A percentile compares a stretch with the other conserved stretches of the same genome.
phyloP scores from a whole-genome alignment of 2,888 invertebrate genomes.

The Diarsia mendica region DNA sequence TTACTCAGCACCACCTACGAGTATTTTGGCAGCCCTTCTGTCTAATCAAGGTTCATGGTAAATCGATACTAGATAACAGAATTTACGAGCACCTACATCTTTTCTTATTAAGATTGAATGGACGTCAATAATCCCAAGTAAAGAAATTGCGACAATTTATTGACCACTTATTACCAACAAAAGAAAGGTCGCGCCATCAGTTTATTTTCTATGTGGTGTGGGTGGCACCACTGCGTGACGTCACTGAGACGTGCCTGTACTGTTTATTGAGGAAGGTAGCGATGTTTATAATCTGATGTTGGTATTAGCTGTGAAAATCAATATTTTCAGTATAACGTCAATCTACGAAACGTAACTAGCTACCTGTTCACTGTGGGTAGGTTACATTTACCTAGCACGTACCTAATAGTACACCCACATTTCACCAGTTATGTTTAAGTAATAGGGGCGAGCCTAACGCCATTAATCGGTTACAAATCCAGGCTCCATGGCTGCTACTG shows the following conservation, averaged over 20 bases:
- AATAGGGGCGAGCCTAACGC: neutral
- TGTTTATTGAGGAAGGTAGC: conserved; percentile 48
- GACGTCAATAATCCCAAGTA: conserved; percentile 62
- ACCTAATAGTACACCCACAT: neutral
- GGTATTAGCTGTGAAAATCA: conserved; percentile 41
- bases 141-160: conserved; percentile 68
- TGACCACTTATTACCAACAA: conserved; percentile 67
- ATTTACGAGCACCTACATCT: conserved; percentile 66
- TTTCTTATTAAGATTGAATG: conserved; percentile 69
- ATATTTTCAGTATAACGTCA: conserved; percentile 24
- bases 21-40: conserved; percentile 43
- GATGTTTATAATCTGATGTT: conserved; percentile 38
- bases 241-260: conserved; percentile 40
- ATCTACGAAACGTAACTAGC: neutral
- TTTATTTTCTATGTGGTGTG: conserved; percentile 60
- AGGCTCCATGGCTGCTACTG: neutral
- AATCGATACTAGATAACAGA: conserved; percentile 68
- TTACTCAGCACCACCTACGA: conserved; percentile 3
- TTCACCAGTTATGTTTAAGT: neutral
- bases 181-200: conserved; percentile 66
- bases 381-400: neutral
- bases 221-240: conserved; percentile 50
- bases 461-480: neutral
- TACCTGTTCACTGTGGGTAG: neutral
- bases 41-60: conserved; percentile 66